A percentile compares a stretch with the other conserved stretches of the same genome.
These are phyloP conservation scores for Idaea dimidiata DNA, from an alignment of 2,888 invertebrate genomes.

Conservation along the genomic window DNA sequence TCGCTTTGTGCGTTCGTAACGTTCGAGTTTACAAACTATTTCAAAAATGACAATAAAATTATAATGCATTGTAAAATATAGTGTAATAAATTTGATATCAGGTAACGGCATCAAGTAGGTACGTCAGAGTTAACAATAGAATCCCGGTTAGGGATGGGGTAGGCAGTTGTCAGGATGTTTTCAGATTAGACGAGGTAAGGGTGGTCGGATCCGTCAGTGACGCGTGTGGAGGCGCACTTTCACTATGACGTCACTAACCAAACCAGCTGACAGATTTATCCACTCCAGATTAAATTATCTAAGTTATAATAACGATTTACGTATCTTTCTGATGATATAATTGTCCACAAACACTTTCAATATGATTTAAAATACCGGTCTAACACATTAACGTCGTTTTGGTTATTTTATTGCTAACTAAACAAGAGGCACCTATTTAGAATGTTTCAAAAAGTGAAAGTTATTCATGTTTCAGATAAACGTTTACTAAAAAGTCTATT, in stretches of 20 bases:
- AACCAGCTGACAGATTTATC: constrained; percentile 36
- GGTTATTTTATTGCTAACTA: background rate
- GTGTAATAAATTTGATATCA: background rate
- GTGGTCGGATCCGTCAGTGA: constrained; percentile 42
- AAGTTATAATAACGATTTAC: background rate
- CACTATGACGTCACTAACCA: constrained; percentile 58
- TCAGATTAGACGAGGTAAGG: constrained; percentile 36
- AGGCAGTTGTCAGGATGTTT: constrained; percentile 31
- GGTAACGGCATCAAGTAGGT: background rate
- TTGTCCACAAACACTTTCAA: background rate
- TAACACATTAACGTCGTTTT: constrained; percentile 7
- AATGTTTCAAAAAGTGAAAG: constrained; percentile 1
- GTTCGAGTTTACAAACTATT: background rate
- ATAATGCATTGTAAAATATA: background rate
- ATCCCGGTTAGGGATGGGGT: constrained; percentile 30
- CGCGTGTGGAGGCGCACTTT: constrained; percentile 49
- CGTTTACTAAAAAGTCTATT: background rate
- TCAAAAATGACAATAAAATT: constrained; percentile 14
- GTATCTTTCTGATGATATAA: background rate
- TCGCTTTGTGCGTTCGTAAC: too few relatives aligned
- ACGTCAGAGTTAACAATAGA: constrained; percentile 17
- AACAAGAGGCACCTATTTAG: background rate
- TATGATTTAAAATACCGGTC: background rate
- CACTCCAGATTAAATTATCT: constrained; percentile 49
- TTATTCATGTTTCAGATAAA: background rate